Conservation (phyloP, 2,888 invertebrate genomes). For the Iphiclides podalirius region DNA sequence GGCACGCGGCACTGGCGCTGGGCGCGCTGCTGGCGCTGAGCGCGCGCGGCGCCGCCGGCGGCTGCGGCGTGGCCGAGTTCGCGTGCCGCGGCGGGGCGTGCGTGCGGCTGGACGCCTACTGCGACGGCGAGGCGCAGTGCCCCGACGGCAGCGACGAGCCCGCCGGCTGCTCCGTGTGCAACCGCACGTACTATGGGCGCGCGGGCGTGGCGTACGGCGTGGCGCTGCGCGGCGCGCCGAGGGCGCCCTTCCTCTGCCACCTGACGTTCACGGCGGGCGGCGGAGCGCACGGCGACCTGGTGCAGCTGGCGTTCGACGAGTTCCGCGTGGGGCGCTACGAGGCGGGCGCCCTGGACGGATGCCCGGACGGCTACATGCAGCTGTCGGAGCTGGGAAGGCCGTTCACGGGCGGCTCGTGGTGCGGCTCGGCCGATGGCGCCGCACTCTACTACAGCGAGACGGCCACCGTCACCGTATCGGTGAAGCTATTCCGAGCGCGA, state of each 20-base stretch:
- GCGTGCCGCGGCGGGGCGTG: conserved; percentile 82
- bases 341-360: conserved; percentile 85
- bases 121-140: conserved; percentile 92
- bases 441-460: conserved; percentile 95
- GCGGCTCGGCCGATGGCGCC: conserved; percentile 89
- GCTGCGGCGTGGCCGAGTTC: conserved; percentile 63
- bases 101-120: conserved; percentile 91
- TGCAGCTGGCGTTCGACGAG: conserved; percentile 93
- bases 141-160: conserved; percentile 93
- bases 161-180: conserved; percentile 89
- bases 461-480: conserved; percentile 91
- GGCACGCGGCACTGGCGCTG: conserved; percentile 25
- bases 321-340: conserved; percentile 93
- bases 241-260: conserved; percentile 93
- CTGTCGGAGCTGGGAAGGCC: conserved; percentile 91
- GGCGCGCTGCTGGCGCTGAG: conserved; percentile 31
- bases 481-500: conserved; percentile 87
- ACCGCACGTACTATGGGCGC: conserved; percentile 94
- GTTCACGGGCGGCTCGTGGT: conserved; percentile 95
- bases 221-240: conserved; percentile 86
- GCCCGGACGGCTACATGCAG: conserved; percentile 94
- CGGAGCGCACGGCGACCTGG: conserved; percentile 92
- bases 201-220: conserved; percentile 90
- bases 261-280: conserved; percentile 95
- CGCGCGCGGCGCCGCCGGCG: conserved; percentile 51